A percentile compares a stretch with the other conserved stretches of the same genome.
These are phyloP conservation scores for Malurus cyaneus DNA, from an alignment of 2,113 vertebrate species.

Conservation along the genomic window DNA sequence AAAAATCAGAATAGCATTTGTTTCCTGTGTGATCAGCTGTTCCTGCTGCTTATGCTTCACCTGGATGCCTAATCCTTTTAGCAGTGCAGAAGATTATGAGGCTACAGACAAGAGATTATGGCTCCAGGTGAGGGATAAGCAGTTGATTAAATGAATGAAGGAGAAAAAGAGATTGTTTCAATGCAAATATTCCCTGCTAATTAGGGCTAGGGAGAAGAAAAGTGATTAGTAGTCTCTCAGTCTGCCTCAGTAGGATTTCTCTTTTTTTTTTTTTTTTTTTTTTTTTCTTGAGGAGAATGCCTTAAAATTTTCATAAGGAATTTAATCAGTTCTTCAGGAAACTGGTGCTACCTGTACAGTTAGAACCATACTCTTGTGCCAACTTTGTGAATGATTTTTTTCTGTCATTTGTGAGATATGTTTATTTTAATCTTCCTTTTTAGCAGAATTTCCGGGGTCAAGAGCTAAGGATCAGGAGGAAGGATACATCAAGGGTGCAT, in stretches of 20 bases:
- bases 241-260: neutral
- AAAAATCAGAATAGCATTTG: neutral
- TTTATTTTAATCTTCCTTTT: neutral
- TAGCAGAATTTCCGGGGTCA: neutral
- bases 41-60: constrained; percentile 47
- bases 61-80: constrained; percentile 51
- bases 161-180: constrained; percentile 49
- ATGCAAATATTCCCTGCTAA: constrained; percentile 24
- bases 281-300: neutral
- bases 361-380: neutral
- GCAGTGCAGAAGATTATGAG: constrained; percentile 28
- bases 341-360: neutral
- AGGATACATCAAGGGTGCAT: fast-evolving
- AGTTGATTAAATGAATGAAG: constrained; percentile 46
- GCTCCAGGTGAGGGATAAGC: constrained; percentile 55
- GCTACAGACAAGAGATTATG: constrained; percentile 44
- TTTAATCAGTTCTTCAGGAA: neutral
- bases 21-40: constrained; percentile 1
- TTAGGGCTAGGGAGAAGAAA: neutral
- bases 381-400: neutral
- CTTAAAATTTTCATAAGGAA: neutral
- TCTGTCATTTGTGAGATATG: neutral
- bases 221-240: neutral
- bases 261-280: neutral
- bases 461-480: neutral